phyloP scores from a whole-genome alignment of 2,888 invertebrate species.

The Liposcelis brunnea region DNA sequence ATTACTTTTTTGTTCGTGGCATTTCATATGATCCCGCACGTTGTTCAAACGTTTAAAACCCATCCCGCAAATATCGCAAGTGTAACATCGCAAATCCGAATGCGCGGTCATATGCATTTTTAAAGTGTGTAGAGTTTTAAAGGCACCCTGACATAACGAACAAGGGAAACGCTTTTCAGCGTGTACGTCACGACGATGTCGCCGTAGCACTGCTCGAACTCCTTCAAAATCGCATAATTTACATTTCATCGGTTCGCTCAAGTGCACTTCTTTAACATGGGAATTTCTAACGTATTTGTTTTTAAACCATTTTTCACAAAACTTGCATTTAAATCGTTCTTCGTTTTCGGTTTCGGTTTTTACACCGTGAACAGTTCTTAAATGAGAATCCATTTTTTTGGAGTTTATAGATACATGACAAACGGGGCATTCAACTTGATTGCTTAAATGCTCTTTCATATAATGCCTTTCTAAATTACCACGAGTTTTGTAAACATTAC shows the following conservation, averaged over 20 bases:
- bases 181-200: background rate
- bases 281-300: conserved; percentile 2
- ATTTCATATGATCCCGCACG: conserved; percentile 7
- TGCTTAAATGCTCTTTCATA: background rate
- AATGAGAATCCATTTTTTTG: background rate
- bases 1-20: conserved; percentile 1
- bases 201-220: background rate
- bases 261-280: conserved; percentile 1
- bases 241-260: conserved; percentile 2
- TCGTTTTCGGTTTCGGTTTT: background rate
- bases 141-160: background rate
- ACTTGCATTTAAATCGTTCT: background rate
- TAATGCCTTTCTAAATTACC: background rate
- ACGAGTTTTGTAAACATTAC: background rate
- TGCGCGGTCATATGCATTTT: conserved; percentile 4
- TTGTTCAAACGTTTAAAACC: conserved; percentile 5
- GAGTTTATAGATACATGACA: background rate
- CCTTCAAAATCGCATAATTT: conserved; percentile 6
- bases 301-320: conserved; percentile 3
- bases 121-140: background rate
- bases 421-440: conserved; percentile 2
- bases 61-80: conserved; percentile 7
- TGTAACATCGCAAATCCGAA: conserved; percentile 6
- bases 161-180: conserved; percentile 3
- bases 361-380: background rate